Base-by-base conservation (phyloP, 2,113 vertebrate genomes). In the Oncorhynchus clarkii region DNA sequence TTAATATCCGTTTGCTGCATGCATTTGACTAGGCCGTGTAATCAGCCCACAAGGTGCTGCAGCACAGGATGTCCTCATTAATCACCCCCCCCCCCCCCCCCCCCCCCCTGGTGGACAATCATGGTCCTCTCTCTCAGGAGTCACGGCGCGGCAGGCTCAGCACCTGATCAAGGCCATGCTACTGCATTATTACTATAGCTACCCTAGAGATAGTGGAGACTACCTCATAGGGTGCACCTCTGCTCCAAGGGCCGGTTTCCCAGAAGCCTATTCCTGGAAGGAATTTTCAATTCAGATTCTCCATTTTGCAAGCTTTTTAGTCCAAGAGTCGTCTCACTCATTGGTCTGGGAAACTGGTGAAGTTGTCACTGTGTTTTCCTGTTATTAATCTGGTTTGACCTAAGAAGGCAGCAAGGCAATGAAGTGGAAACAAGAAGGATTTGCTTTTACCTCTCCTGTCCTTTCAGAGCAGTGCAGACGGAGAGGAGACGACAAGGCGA, bases 1-100 rank as follows among this genome's bases (percentile, higher is more conserved):
- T 91, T 90, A 91, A 93, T 90, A 86, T 90, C 79, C 49, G 79
- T 90, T 87, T 86, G 86, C 84, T 26, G 68, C 88, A 82, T 88
- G 88, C 85, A 87, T 89, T 91, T 89, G 76, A 74, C 70, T 69
- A 69, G 86, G 86, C 86, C 54, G 5, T 86, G 86, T 85, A 91
- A 91, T 93, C 91, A 91, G 89, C 89, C 83, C 82, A 73, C 83
- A 85, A 85, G 85, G 84, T 82, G 81, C 81, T 73, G 79, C 68
- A 18, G 79, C 3, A 64, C 27, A 8, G 67, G 78, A 80, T 78
- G 81, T 83, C 71, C 78, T 82, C 86, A 86, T 88, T 87, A 92
- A 92, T 89, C 81, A 75, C 11, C 8, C 27, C 29, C 4, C 29
- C 29, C 27, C 11, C 8, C 27, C 29, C 4, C 29, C 29, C 27